Evolutionary conservation across 2,797 vertebrate genomes (phyloP), one percentile per base, ranked within the genome.

Genomic region (Podargus strigoides): DNA sequence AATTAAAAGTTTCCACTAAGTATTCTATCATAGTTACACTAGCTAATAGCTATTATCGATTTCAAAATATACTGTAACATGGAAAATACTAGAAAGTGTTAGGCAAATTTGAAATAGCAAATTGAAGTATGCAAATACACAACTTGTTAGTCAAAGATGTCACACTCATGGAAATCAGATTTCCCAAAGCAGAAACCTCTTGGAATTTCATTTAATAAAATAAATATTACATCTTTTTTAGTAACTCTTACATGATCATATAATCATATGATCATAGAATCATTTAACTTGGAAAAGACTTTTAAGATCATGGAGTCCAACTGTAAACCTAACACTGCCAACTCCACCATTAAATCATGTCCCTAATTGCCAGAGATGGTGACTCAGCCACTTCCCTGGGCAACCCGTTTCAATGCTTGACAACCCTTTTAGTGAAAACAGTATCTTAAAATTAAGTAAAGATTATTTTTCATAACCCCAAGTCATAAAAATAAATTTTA

Each of bases 391-490:
- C n/a, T n/a, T n/a, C 19, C 49, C 18, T 37, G 14, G 18, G 10
- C 1, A 72, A 32, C 8, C 17, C 72, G 1, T 37, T 76, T 10
- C 20, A 39, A 13, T 50, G 5, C 7, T 36, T 83, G 36, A 52
- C 3, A 60, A 55, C 1, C 1, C 6, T 63, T 46, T 46, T 32
- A 36, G 7, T 44, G 7, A 80, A 73, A 4, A 56, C 0, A 26
- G 10, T 34, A 30, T 49, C 39, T 85, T 62, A 60, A 89, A 92
- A 85, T 53, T 36, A 3, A 30, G 6, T 41, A 37, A 63, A 46
- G 8, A 32, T 13, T n/a, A 11, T 24, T 80, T 72, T 53, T 66
- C 68, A 64, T 44, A 78, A 47, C 4, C 8, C 2, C 4, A 37
- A 60, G 26, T 21, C 4, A 81, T 46, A 39, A 88, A 55, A 60